Evolutionary conservation across 1,140 invertebrate species (phyloP).

Genomic region (honey bee (Apis mellifera)): DNA sequence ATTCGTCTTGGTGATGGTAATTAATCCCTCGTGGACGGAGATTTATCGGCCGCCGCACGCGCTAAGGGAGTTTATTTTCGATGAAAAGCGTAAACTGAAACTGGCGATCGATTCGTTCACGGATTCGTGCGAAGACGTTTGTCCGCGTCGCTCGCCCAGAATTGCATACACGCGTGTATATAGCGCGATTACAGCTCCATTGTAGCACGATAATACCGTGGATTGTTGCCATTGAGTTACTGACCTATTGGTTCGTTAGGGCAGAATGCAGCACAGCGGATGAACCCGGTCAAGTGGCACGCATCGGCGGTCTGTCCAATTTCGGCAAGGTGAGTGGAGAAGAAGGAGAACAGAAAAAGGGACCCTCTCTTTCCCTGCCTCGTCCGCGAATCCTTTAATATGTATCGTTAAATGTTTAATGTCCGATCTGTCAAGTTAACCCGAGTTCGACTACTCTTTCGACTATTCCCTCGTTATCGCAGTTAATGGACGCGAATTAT

Average conservation of each 20-base stretch:
- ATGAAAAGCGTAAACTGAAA: not conserved
- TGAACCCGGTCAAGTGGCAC: constrained; percentile 86
- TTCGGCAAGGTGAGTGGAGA: constrained; percentile 87
- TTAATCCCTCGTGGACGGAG: not conserved
- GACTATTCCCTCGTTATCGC: too few relatives aligned
- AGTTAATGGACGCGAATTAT: constrained; percentile 23
- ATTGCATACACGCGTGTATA: constrained; percentile 30
- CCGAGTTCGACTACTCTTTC: too few relatives aligned
- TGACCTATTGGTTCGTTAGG: constrained; percentile 83
- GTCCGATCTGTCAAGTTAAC: not conserved
- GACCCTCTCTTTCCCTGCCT: not conserved
- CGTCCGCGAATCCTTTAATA: not conserved
- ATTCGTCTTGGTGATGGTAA: constrained; percentile 8
- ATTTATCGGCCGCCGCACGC: not conserved
- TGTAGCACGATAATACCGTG: constrained; percentile 60
- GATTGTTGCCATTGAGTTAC: constrained; percentile 77
- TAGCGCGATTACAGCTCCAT: constrained; percentile 58
- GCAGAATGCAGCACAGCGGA: constrained; percentile 87
- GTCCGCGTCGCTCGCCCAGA: constrained; percentile 32
- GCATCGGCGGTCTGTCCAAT: constrained; percentile 87
- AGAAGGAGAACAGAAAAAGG: not conserved
- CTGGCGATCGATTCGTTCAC: not conserved
- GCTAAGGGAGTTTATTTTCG: not conserved
- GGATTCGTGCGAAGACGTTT: constrained; percentile 13
- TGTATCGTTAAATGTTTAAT: not conserved